Evolutionary conservation across 2,888 invertebrate genomes (phyloP).

Genomic region (Meiosimyza decipiens): DNA sequence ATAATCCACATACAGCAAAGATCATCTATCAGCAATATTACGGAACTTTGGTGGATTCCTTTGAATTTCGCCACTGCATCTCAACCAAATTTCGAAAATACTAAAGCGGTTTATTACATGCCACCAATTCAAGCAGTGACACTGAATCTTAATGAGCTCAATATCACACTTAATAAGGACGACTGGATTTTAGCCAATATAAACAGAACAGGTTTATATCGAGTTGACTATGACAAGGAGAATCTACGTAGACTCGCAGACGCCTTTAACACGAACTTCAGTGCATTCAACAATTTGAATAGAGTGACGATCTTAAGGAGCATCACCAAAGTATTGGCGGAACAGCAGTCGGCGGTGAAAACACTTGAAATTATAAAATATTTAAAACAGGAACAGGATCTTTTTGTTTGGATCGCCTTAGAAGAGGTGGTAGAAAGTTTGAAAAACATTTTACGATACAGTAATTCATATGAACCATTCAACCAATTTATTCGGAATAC

Average conservation of each 20-base stretch:
- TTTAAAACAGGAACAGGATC: background rate
- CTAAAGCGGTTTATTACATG: constrained; percentile 39
- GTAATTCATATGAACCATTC: too few relatives aligned
- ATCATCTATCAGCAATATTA: constrained; percentile 17
- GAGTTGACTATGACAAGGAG: constrained; percentile 74
- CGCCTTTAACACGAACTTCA: constrained; percentile 66
- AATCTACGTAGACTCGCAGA: constrained; percentile 74
- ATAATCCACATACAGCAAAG: constrained; percentile 69
- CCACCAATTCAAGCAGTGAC: constrained; percentile 38
- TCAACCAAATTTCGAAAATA: constrained; percentile 39
- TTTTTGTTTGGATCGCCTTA: background rate
- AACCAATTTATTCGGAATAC: too few relatives aligned
- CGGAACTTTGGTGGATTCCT: constrained; percentile 45
- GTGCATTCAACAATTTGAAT: too few relatives aligned
- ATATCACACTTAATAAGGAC: constrained; percentile 28
- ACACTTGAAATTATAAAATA: background rate
- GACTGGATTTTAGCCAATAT: constrained; percentile 52
- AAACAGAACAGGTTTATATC: constrained; percentile 63
- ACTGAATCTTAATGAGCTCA: constrained; percentile 34
- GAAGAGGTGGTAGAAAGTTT: too few relatives aligned
- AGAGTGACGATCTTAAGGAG: background rate
- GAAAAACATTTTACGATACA: background rate
- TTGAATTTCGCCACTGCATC: constrained; percentile 43
- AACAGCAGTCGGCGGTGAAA: too few relatives aligned
- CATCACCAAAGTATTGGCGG: background rate